phyloP scores from a whole-genome alignment of 2,888 invertebrate species.

The Tachystola acroxantha region DNA sequence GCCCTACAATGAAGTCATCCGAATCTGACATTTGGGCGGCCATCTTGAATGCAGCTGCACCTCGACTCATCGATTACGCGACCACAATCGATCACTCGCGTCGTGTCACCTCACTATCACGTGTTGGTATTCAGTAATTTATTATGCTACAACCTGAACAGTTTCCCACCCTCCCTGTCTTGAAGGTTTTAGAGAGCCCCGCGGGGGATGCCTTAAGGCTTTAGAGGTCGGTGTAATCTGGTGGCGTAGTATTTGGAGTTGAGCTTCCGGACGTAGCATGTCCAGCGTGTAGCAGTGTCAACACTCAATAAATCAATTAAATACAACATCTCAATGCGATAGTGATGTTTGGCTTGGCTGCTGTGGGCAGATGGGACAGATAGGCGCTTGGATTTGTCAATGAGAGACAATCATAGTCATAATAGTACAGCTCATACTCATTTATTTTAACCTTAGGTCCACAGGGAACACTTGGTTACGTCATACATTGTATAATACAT shows the following conservation, averaged over 20 bases:
- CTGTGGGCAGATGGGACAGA: conserved; percentile 4
- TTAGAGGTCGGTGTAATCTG: neutral
- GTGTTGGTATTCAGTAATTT: conserved; percentile 50
- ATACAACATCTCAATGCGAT: conserved; percentile 52
- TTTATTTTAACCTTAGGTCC: too few relatives aligned
- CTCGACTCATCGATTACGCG: conserved; percentile 35
- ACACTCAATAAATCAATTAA: conserved; percentile 73
- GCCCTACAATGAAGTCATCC: conserved; percentile 22
- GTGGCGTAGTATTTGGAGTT: conserved; percentile 22
- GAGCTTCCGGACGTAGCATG: conserved; percentile 51
- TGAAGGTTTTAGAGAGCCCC: neutral
- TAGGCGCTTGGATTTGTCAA: neutral
- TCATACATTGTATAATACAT: too few relatives aligned
- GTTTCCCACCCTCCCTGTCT: neutral
- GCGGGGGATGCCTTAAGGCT: neutral
- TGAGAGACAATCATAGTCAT: neutral
- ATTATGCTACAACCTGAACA: conserved; percentile 51
- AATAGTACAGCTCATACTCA: neutral
- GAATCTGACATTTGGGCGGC: conserved; percentile 27
- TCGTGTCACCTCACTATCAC: conserved; percentile 39
- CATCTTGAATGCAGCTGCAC: conserved; percentile 46
- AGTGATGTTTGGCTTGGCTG: conserved; percentile 22
- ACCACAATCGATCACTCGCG: conserved; percentile 48
- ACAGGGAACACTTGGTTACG: too few relatives aligned
- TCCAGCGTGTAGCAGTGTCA: conserved; percentile 48